phyloP scores from a whole-genome alignment of 1,140 invertebrate species.

The Lerema accius region DNA sequence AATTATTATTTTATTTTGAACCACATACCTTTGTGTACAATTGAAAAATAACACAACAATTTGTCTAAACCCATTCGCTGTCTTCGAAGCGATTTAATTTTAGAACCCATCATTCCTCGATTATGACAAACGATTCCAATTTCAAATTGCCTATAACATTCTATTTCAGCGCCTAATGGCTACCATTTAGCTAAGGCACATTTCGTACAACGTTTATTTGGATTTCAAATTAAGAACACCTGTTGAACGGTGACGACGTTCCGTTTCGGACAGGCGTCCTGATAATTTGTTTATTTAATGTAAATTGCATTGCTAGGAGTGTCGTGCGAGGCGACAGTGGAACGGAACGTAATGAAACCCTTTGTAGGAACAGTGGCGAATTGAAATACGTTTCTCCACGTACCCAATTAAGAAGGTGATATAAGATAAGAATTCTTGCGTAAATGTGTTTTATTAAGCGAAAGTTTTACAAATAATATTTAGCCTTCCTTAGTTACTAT shows the following conservation, averaged over 20 bases:
- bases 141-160: constrained; percentile 41
- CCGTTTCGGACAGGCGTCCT: constrained; percentile 38
- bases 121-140: constrained; percentile 43
- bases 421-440: not conserved
- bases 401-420: not conserved
- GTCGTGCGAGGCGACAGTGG: constrained; percentile 11
- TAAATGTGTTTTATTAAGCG: not conserved
- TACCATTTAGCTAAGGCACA: constrained; percentile 43
- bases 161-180: constrained; percentile 42
- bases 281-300: constrained; percentile 66
- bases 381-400: constrained; percentile 10
- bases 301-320: constrained; percentile 49
- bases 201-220: constrained; percentile 57
- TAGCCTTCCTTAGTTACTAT: no score
- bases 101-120: constrained; percentile 35
- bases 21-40: no score
- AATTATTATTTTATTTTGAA: no score
- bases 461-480: no score
- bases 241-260: constrained; percentile 52
- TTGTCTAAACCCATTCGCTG: no score
- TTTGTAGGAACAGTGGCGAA: constrained; percentile 13
- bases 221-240: constrained; percentile 67
- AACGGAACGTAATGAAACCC: constrained; percentile 38
- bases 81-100: constrained; percentile 23
- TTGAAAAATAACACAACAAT: no score